Evolutionary conservation across 2,797 vertebrate genomes (phyloP).

Genomic region (Threskiornis aethiopicus): DNA sequence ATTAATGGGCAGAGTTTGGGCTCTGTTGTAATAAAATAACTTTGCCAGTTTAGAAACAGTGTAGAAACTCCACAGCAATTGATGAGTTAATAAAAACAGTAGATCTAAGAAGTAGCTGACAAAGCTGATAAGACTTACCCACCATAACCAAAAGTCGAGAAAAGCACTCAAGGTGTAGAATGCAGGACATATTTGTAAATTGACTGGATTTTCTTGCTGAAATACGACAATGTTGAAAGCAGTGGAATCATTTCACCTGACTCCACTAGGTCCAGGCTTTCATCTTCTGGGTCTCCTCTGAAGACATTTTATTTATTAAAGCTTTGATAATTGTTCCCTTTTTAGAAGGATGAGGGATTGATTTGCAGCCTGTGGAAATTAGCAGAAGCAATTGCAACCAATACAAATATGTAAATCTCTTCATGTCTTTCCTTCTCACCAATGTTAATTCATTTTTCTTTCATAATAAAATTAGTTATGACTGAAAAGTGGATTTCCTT

Average conservation of each 20-base stretch:
- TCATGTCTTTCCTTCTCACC: neutral
- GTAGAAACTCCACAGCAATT: neutral
- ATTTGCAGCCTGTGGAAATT: neutral
- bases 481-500: neutral
- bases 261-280: neutral
- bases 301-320: neutral
- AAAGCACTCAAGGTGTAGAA: neutral
- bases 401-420: accelerated
- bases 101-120: neutral
- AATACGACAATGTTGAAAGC: neutral
- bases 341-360: neutral
- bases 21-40: neutral
- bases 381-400: neutral
- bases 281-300: neutral
- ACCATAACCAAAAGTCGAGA: neutral
- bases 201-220: neutral
- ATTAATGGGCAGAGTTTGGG: neutral
- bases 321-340: neutral
- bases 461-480: neutral
- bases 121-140: neutral
- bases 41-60: neutral
- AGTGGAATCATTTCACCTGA: neutral
- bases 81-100: neutral
- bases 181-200: neutral
- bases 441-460: neutral